Conservation (phyloP, 2,113 vertebrate species). For the Dasyurus viverrinus region DNA sequence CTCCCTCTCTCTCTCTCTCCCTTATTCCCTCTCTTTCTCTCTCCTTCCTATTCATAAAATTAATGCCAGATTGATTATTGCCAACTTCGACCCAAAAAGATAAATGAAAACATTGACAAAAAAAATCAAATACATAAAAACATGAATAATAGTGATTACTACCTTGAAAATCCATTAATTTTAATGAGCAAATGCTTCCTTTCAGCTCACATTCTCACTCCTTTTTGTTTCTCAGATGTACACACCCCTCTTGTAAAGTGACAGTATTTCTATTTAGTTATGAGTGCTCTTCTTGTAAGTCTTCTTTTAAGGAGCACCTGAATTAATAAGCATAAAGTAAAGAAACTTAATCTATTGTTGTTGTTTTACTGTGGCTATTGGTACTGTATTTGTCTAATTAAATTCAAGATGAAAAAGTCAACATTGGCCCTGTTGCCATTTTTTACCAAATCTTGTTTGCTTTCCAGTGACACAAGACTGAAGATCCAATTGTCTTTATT, state of each 20-base stretch:
- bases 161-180: neutral
- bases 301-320: conserved; percentile 49
- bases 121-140: neutral
- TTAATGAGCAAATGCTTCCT: conserved; percentile 34
- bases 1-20: too few species aligned
- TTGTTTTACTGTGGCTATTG: conserved; percentile 41
- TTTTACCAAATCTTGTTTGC: conserved; percentile 40
- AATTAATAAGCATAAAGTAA: conserved; percentile 48
- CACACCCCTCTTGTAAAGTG: conserved; percentile 37
- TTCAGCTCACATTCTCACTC: neutral
- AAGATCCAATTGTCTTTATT: conserved; percentile 45
- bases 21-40: neutral
- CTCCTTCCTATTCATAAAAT: neutral
- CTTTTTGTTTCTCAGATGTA: conserved; percentile 18
- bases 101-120: conserved; percentile 20
- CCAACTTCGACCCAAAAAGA: neutral
- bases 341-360: conserved; percentile 48
- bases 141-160: neutral
- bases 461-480: neutral
- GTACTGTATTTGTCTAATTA: conserved; percentile 40
- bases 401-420: conserved; percentile 52
- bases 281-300: conserved; percentile 45
- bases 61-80: neutral
- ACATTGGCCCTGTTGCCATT: neutral
- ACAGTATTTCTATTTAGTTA: conserved; percentile 51